phyloP scores from a whole-genome alignment of 2,888 invertebrate genomes.

The Nomada fabriciana region DNA sequence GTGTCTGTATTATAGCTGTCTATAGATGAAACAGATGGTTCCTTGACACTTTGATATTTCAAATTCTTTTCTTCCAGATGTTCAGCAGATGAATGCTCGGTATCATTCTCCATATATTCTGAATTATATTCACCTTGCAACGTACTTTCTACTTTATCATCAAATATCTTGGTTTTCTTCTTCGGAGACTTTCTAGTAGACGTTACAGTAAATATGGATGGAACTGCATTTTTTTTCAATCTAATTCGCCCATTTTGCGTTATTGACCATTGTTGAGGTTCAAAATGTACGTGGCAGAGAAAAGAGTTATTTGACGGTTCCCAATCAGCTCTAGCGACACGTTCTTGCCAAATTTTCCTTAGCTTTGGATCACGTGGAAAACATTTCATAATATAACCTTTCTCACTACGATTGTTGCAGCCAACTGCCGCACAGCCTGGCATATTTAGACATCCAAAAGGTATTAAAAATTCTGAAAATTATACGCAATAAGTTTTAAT shows the following conservation, averaged over 20 bases:
- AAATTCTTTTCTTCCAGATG: constrained; percentile 57
- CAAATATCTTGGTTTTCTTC: constrained; percentile 70
- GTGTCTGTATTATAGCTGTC: background rate
- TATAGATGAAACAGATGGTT: constrained; percentile 20
- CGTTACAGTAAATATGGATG: constrained; percentile 79
- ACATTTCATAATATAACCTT: constrained; percentile 83
- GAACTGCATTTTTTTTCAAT: constrained; percentile 80
- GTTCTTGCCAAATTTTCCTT: constrained; percentile 80
- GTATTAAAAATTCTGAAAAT: constrained; percentile 53
- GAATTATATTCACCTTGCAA: constrained; percentile 64
- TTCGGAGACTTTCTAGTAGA: constrained; percentile 80
- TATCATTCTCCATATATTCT: constrained; percentile 72
- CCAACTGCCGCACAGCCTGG: constrained; percentile 83
- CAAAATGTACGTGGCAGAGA: constrained; percentile 82
- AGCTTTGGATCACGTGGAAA: constrained; percentile 82
- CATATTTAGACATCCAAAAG: constrained; percentile 73
- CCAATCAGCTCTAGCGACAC: constrained; percentile 82
- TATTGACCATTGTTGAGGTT: constrained; percentile 78
- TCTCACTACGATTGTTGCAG: constrained; percentile 82
- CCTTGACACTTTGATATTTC: constrained; percentile 45
- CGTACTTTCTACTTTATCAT: constrained; percentile 52
- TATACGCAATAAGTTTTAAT: constrained; percentile 4
- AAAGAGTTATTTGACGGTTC: constrained; percentile 82
- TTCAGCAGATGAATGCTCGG: constrained; percentile 53
- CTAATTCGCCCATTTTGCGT: constrained; percentile 76